Percentiles rank a stretch among this genome's conserved stretches.
These are phyloP conservation scores for Platorchestia sp. DNA, from an alignment of 1,140 invertebrate genomes.

Conservation along the genomic window DNA sequence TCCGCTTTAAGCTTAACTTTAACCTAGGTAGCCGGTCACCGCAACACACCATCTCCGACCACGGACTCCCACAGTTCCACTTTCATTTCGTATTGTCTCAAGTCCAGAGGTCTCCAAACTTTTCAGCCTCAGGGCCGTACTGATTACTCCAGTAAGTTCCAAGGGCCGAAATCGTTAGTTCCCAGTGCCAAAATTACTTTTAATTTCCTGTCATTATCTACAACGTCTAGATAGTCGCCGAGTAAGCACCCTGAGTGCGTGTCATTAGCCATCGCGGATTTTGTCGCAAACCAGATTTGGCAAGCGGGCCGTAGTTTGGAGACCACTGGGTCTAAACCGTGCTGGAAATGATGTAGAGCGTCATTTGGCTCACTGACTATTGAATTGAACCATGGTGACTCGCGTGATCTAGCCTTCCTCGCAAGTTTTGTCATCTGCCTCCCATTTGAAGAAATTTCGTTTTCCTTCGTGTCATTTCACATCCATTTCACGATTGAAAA, in stretches of 20 bases:
- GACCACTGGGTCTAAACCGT: too few species aligned
- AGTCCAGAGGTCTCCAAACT: too few species aligned
- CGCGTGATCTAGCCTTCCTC: neutral
- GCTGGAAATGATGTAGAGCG: neutral
- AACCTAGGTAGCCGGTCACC: neutral
- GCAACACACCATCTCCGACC: slow-evolving; percentile 9
- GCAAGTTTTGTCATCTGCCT: neutral
- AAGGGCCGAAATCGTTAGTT: too few species aligned
- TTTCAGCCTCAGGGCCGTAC: too few species aligned
- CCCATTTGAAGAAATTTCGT: neutral
- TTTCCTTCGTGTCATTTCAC: neutral
- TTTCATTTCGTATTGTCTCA: neutral
- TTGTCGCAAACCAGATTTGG: too few species aligned
- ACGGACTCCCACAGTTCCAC: neutral
- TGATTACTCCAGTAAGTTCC: too few species aligned
- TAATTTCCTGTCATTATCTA: too few species aligned
- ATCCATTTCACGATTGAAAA: neutral
- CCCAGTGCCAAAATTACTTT: too few species aligned
- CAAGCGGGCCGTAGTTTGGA: too few species aligned
- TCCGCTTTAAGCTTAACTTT: neutral
- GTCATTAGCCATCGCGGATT: too few species aligned
- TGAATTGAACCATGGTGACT: neutral
- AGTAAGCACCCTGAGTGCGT: too few species aligned
- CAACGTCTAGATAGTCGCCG: too few species aligned
- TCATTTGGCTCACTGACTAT: neutral